phyloP scores from a whole-genome alignment of 2,113 vertebrate genomes.

The Apaloderma vittatum region DNA sequence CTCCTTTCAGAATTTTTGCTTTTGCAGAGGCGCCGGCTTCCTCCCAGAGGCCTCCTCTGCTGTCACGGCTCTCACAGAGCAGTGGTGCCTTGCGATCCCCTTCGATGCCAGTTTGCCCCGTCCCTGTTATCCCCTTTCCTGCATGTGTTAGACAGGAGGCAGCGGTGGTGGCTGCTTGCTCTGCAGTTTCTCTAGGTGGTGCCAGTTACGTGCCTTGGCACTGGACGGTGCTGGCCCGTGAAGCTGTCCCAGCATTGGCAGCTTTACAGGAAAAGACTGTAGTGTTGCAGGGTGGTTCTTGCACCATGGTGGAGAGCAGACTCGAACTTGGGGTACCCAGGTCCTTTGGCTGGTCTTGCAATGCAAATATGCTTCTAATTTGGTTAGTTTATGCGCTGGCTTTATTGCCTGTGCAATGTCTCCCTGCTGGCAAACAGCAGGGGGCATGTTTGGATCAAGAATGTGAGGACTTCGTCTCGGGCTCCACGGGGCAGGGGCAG shows the following conservation, averaged over 20 bases:
- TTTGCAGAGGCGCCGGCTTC: background rate
- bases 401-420: background rate
- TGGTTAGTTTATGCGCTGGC: background rate
- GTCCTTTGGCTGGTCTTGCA: background rate
- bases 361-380: background rate
- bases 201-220: background rate
- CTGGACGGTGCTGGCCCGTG: background rate
- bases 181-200: background rate
- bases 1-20: background rate
- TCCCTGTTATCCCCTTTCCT: background rate
- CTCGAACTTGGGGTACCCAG: background rate
- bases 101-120: background rate
- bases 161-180: background rate
- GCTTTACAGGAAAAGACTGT: background rate
- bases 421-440: conserved; percentile 23
- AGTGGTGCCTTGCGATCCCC: background rate
- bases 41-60: background rate
- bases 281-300: background rate
- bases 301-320: fast-evolving
- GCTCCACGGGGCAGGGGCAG: background rate
- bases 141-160: background rate
- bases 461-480: background rate
- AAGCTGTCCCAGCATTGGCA: background rate
- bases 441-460: conserved; percentile 41
- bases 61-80: background rate